Conservation (phyloP, 2,888 invertebrate species). For the Drosophila ezoana region DNA sequence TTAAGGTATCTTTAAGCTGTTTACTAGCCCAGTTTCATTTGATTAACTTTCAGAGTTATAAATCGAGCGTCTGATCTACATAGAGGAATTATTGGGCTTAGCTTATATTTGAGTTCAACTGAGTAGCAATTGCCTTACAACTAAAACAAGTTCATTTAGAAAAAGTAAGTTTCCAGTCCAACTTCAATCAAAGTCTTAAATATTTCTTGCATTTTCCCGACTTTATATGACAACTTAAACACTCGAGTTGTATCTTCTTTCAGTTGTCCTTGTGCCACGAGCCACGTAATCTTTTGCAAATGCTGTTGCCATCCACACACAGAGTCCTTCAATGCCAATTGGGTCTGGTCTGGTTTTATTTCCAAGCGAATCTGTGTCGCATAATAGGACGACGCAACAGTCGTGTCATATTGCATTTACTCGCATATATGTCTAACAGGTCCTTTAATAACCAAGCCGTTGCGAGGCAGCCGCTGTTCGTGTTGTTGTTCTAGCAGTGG, state of each 20-base stretch:
- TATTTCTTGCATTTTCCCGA: not conserved
- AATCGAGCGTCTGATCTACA: no score
- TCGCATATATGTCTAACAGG: not conserved
- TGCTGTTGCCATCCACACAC: constrained; percentile 27
- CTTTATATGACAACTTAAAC: constrained; percentile 6
- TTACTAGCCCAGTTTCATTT: no score
- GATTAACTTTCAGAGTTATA: no score
- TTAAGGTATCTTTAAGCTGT: no score
- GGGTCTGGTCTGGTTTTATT: constrained; percentile 10
- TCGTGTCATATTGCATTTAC: constrained; percentile 20
- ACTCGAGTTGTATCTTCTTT: not conserved
- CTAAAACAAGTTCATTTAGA: no score
- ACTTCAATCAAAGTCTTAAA: not conserved
- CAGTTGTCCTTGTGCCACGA: constrained; percentile 29
- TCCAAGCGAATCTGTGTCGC: constrained; percentile 22
- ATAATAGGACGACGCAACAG: constrained; percentile 52
- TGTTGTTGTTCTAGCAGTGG: constrained; percentile 57
- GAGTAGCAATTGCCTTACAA: no score
- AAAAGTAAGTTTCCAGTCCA: not conserved
- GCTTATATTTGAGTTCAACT: no score
- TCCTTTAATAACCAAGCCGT: constrained; percentile 27
- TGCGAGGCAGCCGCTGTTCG: constrained; percentile 1
- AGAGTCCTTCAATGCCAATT: constrained; percentile 31
- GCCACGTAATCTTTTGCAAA: constrained; percentile 47
- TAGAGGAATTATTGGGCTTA: no score